Evolutionary conservation across 2,888 invertebrate species (phyloP).

Genomic region (Dione juno): DNA sequence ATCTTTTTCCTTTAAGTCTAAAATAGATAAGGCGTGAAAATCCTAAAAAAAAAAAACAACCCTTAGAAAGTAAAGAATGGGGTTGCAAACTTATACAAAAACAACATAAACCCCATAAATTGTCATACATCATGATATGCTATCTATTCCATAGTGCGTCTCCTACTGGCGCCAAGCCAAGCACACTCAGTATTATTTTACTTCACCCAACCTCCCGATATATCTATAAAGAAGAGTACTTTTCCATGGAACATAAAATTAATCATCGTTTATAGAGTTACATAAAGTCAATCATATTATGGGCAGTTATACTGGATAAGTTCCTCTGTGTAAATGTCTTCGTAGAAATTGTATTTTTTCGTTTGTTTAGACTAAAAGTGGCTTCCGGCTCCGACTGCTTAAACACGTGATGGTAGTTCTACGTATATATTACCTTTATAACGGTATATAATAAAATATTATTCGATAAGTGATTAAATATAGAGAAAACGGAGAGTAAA

Average conservation of each 20-base stretch:
- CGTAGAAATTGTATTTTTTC: no score
- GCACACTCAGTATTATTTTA: slow-evolving; percentile 21
- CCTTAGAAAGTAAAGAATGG: background rate
- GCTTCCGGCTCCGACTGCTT: no score
- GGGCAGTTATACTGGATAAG: slow-evolving; percentile 1
- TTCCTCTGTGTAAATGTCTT: no score
- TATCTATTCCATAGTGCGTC: background rate
- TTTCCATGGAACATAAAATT: slow-evolving; percentile 14
- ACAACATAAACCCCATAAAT: slow-evolving; percentile 11
- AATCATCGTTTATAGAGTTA: slow-evolving; percentile 19
- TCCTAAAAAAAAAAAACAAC: background rate
- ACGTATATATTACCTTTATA: no score
- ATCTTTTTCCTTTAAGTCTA: no score
- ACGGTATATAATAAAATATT: no score
- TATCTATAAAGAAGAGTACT: slow-evolving; percentile 15
- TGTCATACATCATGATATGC: slow-evolving; percentile 13
- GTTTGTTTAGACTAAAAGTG: no score
- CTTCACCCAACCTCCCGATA: slow-evolving; percentile 13
- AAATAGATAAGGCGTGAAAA: background rate
- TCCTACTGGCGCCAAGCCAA: slow-evolving; percentile 25
- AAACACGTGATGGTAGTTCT: no score
- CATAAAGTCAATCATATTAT: slow-evolving; percentile 16
- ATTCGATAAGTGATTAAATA: no score
- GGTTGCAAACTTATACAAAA: slow-evolving; percentile 1
- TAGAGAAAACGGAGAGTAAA: no score